Conservation (phyloP, 2,888 invertebrate species). For the Dastarcus helophoroides region DNA sequence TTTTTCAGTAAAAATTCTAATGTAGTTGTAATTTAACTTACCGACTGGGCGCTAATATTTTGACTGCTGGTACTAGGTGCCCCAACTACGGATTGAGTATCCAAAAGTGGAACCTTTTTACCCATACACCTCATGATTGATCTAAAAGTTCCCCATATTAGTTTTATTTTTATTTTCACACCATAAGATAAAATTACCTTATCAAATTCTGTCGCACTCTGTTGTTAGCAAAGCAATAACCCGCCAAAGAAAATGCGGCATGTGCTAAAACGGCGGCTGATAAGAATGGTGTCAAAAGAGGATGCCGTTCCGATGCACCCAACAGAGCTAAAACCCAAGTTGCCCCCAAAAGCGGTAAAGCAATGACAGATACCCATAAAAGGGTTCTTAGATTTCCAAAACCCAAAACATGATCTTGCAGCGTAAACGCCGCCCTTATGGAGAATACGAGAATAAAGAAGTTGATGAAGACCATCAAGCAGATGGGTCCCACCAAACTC, state of each 20-base stretch:
- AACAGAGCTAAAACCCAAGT: slow-evolving; percentile 79
- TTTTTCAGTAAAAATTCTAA: not conserved
- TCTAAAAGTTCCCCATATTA: slow-evolving; percentile 34
- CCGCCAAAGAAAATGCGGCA: slow-evolving; percentile 72
- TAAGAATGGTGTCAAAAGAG: slow-evolving; percentile 64
- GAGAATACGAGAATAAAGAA: slow-evolving; percentile 73
- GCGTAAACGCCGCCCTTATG: slow-evolving; percentile 80
- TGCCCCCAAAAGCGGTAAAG: slow-evolving; percentile 70
- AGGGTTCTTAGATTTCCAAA: slow-evolving; percentile 74
- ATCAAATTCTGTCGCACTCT: slow-evolving; percentile 67
- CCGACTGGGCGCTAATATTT: slow-evolving; percentile 54
- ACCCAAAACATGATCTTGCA: slow-evolving; percentile 81
- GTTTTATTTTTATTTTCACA: not conserved
- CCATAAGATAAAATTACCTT: slow-evolving; percentile 31
- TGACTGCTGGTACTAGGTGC: slow-evolving; percentile 62
- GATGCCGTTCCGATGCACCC: slow-evolving; percentile 61
- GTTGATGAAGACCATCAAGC: slow-evolving; percentile 64
- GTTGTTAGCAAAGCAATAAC: slow-evolving; percentile 79
- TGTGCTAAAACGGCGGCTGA: slow-evolving; percentile 67
- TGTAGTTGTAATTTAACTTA: slow-evolving; percentile 28
- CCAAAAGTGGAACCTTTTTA: slow-evolving; percentile 67
- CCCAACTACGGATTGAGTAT: slow-evolving; percentile 56
- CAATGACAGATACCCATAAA: slow-evolving; percentile 76
- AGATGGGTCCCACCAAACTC: slow-evolving; percentile 89
- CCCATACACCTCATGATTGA: slow-evolving; percentile 66